Evolutionary conservation across 1,140 invertebrate genomes (phyloP).

Genomic region (Littorina saxatilis): DNA sequence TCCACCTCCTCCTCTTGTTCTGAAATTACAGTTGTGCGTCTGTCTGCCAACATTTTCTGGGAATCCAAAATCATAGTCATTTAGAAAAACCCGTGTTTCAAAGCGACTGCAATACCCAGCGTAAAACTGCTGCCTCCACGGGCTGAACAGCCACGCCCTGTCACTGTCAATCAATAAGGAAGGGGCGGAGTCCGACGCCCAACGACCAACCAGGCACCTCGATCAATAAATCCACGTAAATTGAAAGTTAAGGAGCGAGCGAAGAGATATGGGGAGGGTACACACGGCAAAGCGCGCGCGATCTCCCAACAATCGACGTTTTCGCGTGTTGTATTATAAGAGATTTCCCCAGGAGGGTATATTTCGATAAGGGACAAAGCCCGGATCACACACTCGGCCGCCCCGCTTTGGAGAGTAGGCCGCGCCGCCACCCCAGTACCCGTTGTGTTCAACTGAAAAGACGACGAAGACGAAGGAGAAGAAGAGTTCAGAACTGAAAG

Average conservation of each 20-base stretch:
- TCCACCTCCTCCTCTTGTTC: not conserved
- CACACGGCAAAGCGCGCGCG: not conserved
- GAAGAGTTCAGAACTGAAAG: not conserved
- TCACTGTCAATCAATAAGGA: slow-evolving; percentile 6
- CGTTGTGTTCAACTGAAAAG: no score
- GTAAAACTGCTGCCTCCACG: not conserved
- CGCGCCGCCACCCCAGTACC: not conserved
- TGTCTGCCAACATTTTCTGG: not conserved
- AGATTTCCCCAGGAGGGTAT: not conserved
- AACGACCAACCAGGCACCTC: not conserved
- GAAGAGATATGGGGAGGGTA: not conserved
- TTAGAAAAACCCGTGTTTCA: not conserved
- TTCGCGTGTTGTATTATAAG: not conserved
- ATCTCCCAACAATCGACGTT: not conserved
- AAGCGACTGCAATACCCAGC: not conserved
- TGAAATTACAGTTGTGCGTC: not conserved
- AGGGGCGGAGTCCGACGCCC: not conserved
- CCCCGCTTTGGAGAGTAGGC: slow-evolving; percentile 25
- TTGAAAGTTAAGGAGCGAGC: slow-evolving; percentile 30
- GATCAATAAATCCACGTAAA: slow-evolving; percentile 33
- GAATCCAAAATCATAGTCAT: not conserved
- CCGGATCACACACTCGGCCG: slow-evolving; percentile 8
- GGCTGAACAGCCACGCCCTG: slow-evolving; percentile 3
- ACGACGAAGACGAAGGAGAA: not conserved
- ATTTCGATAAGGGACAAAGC: slow-evolving; percentile 21